These are phyloP conservation scores for Allacma fusca DNA, from an alignment of 2,888 invertebrate genomes.

Conservation along the genomic window DNA sequence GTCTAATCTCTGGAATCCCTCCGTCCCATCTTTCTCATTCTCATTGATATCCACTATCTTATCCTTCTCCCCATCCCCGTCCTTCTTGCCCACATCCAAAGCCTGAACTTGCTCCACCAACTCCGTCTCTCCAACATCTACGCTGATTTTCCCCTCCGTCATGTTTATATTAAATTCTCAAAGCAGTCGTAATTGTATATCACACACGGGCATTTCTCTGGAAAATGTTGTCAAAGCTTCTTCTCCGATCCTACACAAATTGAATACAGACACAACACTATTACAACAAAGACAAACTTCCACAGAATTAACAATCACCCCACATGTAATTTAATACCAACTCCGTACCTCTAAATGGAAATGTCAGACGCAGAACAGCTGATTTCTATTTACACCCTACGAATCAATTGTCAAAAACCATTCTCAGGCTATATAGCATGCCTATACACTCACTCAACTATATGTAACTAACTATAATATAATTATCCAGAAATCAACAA, in stretches of 20 bases:
- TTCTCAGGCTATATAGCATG: too few species aligned
- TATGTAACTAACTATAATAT: too few species aligned
- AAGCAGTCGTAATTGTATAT: too few species aligned
- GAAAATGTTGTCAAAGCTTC: too few species aligned
- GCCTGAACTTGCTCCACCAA: background rate
- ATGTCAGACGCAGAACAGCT: background rate
- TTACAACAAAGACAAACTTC: too few species aligned
- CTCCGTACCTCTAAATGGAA: background rate
- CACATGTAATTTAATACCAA: background rate
- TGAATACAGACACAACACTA: too few species aligned
- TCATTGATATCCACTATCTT: background rate
- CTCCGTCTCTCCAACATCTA: background rate
- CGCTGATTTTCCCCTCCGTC: background rate
- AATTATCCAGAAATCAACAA: too few species aligned
- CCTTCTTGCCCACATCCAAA: background rate
- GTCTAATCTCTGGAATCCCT: conserved; percentile 41
- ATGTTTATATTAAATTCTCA: background rate
- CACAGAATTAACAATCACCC: too few species aligned
- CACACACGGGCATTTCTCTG: too few species aligned
- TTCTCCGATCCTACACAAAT: too few species aligned
- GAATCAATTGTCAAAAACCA: too few species aligned
- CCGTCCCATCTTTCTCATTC: background rate
- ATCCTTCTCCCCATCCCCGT: background rate
- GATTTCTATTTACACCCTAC: background rate
- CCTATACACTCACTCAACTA: too few species aligned